Evolutionary conservation across 2,113 vertebrate species (phyloP), one percentile per base, ranked within the genome.

Genomic region (Salvelinus sp.): DNA sequence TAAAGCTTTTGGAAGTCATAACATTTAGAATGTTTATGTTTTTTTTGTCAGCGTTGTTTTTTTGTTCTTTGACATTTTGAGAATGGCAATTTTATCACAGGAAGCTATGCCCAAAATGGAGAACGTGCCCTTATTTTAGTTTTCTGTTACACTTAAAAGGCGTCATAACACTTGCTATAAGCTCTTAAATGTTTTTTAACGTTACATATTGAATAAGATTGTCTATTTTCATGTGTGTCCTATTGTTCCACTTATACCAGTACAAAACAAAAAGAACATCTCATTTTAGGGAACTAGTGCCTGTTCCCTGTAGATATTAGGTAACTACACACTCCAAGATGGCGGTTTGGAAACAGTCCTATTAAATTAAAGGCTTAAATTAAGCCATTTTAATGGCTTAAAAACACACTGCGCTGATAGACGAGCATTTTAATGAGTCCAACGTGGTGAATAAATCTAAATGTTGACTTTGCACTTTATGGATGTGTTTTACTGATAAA

Each of bases 351-450:
- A 62, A 62, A 62, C 6, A 22, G 58, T 14, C 50, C 16, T 6
- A 54, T 54, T 54, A 54, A 54, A 14, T 14, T 54, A 54, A 54
- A 54, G 1, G 16, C 58, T 4, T 16, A 16, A 16, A 62, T 62
- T 62, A 62, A 44, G 38, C n/a, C n/a, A 62, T 62, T 62, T 18
- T 22, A 62, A 62, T 22, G n/a, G 58, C 6, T 62, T 22, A n/a
- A n/a, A 62, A 62, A 62, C 12, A 22, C 58, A 22, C 18, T 22
- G 16, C 9, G n/a, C 20, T 62, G 25, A 66, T 22, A 66, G 25
- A 27, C 25, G 3, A 66, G 38, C 38, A 44, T 82, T 87, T 87
- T 84, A 87, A 82, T 81, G 80, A 84, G 80, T 78, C 69, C 10
- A 69, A 79, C 50, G 69, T 76, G 72, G 14, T 67, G 38, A 81